Evolutionary conservation across 2,888 invertebrate species (phyloP), one percentile per base, ranked within the genome.

Genomic region (Selenia dentaria): DNA sequence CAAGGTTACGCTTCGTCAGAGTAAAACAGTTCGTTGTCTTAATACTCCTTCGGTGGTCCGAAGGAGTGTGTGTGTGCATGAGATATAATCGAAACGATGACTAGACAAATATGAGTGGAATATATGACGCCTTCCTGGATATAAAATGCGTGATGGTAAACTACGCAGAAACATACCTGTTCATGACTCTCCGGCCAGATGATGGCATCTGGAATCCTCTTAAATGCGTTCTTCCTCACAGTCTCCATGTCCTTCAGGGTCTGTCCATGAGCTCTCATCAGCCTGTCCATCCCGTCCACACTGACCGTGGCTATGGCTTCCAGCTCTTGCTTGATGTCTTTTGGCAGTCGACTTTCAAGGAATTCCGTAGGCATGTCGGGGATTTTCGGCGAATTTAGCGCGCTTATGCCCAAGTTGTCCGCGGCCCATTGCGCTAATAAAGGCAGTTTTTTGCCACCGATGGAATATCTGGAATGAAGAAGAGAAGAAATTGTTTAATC

Each of bases 251-350:
- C 99, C 60, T 96, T 94, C 34, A 99, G 83, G 0, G 98, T 97
- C 79, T 99, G 99, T 0, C 98, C 98, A 77, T 98, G 98, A 0
- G 97, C 95, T 50, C 98, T 92, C 57, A 97, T 93, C 46, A 98
- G 83, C 27, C 99, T 91, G 73, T 98, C 98, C 62, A 96, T 92
- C 0, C 96, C 96, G 38, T 96, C 94, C 22, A 92, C 83, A 56
- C 86, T 88, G 46, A 85, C 61, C 1, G 66, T 27, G 0, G 85
- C 72, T 27, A 89, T 79, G 6, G 91, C 92, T 16, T 93, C 87
- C 51, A 90, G 66, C 26, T 93, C 93, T 2, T 92, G 77, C 28
- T 94, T 69, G 38, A 96, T 93, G 28, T 91, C 89, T 24, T 77
- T 74, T 38, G 94, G 92, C 6, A 95, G 76, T 11, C 92, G 91